A percentile compares a stretch with the other conserved stretches of the same genome.
Conservation (phyloP, 2,797 vertebrate species). For the Sandelia bainsii region DNA sequence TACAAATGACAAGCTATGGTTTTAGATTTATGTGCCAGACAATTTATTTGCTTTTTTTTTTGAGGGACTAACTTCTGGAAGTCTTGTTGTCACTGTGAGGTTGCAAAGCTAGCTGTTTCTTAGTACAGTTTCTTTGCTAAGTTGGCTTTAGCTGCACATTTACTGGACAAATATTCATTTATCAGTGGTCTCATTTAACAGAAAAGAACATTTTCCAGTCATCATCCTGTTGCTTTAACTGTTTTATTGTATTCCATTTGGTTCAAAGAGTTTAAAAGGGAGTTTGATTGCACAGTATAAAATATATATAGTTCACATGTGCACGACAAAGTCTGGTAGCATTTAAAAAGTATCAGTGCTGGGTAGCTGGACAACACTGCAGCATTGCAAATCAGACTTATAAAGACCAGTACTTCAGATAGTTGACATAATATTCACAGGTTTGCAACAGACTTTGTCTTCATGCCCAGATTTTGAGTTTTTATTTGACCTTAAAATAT, state of each 20-base stretch:
- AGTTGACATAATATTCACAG: not conserved
- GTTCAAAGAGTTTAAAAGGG: not conserved
- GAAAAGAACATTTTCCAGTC: not conserved
- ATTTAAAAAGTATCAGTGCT: slow-evolving; percentile 1
- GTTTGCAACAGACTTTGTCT: not conserved
- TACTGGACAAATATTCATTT: not conserved
- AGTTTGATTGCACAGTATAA: not conserved
- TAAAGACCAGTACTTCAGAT: not conserved
- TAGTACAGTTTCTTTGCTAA: too few relatives aligned
- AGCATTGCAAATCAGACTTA: not conserved
- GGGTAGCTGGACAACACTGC: not conserved
- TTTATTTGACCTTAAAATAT: too few relatives aligned
- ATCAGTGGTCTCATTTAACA: too few relatives aligned
- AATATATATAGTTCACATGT: not conserved
- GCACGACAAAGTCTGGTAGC: not conserved
- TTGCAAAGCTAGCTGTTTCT: too few relatives aligned
- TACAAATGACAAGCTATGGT: too few relatives aligned
- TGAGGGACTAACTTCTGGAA: too few relatives aligned
- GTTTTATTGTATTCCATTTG: not conserved
- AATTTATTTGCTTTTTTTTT: too few relatives aligned
- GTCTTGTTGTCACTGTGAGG: too few relatives aligned
- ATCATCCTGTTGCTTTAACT: too few relatives aligned
- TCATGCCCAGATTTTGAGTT: too few relatives aligned
- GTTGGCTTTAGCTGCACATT: not conserved
- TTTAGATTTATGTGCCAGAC: too few relatives aligned